Percentiles rank a stretch among this genome's conserved stretches.
Evolutionary conservation across 1,140 invertebrate species (phyloP).

Genomic region (Scaptomyza montana): DNA sequence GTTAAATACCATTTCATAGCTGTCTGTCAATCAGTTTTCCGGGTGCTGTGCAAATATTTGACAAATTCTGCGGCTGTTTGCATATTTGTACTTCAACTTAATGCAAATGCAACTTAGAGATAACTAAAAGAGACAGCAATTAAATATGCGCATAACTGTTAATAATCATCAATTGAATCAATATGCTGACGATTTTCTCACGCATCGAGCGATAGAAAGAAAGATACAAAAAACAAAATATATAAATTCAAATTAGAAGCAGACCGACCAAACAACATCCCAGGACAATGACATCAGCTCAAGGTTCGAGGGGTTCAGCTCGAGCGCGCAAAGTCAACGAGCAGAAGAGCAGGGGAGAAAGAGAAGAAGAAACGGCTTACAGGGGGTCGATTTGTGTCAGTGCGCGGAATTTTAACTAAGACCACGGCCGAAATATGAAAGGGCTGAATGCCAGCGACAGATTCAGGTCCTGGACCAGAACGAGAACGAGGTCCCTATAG

Average conservation of each 20-base stretch:
- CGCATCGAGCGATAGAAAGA: conserved; percentile 38
- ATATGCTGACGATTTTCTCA: conserved; percentile 81
- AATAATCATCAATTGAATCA: conserved; percentile 79
- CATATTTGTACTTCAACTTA: conserved; percentile 73
- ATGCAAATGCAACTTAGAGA: conserved; percentile 36
- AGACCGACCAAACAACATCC: conserved; percentile 27
- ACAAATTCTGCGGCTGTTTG: conserved; percentile 41
- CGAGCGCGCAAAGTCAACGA: conserved; percentile 72
- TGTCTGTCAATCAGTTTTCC: conserved; percentile 58
- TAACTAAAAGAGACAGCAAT: conserved; percentile 52
- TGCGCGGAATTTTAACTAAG: conserved; percentile 44
- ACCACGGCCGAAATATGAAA: conserved; percentile 20
- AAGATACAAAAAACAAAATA: conserved; percentile 21
- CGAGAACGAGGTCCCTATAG: neutral
- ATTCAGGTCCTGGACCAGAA: neutral
- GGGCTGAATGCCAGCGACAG: conserved; percentile 30
- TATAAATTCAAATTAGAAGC: conserved; percentile 67
- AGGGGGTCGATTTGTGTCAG: conserved; percentile 58
- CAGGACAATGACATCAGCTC: conserved; percentile 53
- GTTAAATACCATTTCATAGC: neutral
- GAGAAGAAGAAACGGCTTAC: neutral
- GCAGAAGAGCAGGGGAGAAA: conserved; percentile 1
- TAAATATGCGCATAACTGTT: conserved; percentile 81
- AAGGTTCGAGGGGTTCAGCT: conserved; percentile 46
- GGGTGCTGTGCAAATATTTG: conserved; percentile 74